These are phyloP conservation scores for Cossypha caffra DNA, from an alignment of 2,797 vertebrate genomes.

Conservation along the genomic window DNA sequence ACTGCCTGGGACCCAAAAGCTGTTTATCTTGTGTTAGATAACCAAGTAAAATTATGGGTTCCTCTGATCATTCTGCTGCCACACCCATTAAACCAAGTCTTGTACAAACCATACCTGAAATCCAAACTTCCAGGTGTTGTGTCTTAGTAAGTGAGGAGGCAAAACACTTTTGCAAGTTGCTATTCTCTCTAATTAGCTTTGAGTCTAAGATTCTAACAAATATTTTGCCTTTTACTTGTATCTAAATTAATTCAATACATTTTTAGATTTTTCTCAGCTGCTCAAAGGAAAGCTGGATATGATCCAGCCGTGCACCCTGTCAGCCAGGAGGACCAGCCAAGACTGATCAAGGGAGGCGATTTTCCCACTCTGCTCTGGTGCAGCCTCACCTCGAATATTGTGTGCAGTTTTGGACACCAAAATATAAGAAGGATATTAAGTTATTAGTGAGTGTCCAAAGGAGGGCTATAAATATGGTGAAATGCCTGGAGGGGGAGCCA, in stretches of 20 bases:
- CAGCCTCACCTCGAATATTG: fast-evolving
- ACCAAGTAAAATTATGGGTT: background rate
- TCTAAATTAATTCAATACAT: background rate
- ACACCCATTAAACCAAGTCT: background rate
- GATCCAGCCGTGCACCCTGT: background rate
- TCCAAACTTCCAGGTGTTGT: background rate
- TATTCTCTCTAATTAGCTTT: background rate
- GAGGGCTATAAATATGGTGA: background rate
- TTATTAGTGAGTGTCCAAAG: background rate
- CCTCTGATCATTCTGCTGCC: background rate
- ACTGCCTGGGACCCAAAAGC: background rate
- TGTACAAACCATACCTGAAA: background rate
- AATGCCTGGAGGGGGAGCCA: fast-evolving
- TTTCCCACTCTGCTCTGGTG: fast-evolving
- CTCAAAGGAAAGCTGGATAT: background rate
- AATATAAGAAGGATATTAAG: background rate
- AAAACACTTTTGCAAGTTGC: background rate
- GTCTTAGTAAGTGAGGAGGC: background rate
- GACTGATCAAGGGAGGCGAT: background rate
- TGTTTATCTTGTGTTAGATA: background rate
- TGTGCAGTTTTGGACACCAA: background rate
- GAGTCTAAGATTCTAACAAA: background rate
- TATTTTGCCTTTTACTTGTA: background rate
- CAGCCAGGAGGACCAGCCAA: background rate
- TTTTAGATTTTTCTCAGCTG: background rate